Percentiles rank a stretch among this genome's conserved stretches.
These are phyloP conservation scores for Caenorhabditis sp. DNA, from an alignment of 2,888 invertebrate species.

Conservation along the genomic window DNA sequence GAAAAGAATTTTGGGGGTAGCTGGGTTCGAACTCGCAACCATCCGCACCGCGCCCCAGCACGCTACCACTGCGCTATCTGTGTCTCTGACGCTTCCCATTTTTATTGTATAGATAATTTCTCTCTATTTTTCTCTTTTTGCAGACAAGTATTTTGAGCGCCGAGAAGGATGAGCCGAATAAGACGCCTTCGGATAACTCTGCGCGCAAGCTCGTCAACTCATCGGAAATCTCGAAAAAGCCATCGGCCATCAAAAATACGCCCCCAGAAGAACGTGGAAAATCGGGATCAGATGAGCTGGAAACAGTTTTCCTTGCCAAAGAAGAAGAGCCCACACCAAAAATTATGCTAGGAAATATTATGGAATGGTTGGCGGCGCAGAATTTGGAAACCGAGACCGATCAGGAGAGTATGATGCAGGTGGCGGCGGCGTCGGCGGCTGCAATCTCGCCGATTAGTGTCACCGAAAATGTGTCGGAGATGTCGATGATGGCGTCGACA, in stretches of 20 bases:
- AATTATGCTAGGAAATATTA: not conserved
- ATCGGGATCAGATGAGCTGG: not conserved
- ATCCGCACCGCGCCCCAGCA: too few relatives aligned
- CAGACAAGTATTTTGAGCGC: not conserved
- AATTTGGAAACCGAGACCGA: not conserved
- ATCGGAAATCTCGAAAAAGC: not conserved
- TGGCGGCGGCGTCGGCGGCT: not conserved
- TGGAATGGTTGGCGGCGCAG: not conserved
- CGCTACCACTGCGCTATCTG: too few relatives aligned
- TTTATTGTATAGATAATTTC: too few relatives aligned
- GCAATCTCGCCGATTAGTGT: not conserved
- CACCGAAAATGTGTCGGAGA: slow-evolving; percentile 13
- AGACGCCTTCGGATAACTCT: not conserved
- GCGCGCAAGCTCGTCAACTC: not conserved
- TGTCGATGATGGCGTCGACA: slow-evolving; percentile 3
- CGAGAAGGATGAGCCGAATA: too few relatives aligned
- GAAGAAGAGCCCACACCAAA: not conserved
- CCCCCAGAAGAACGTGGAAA: not conserved
- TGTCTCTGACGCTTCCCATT: too few relatives aligned
- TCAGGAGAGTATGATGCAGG: not conserved
- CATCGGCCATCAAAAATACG: not conserved
- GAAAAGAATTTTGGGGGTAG: not conserved
- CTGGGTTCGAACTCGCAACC: not conserved
- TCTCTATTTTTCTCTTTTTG: too few relatives aligned
- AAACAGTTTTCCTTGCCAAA: not conserved